Percentiles rank a stretch among this genome's conserved stretches.
Evolutionary conservation across 2,113 vertebrate genomes (phyloP).

Genomic region (Microcebus murinus): DNA sequence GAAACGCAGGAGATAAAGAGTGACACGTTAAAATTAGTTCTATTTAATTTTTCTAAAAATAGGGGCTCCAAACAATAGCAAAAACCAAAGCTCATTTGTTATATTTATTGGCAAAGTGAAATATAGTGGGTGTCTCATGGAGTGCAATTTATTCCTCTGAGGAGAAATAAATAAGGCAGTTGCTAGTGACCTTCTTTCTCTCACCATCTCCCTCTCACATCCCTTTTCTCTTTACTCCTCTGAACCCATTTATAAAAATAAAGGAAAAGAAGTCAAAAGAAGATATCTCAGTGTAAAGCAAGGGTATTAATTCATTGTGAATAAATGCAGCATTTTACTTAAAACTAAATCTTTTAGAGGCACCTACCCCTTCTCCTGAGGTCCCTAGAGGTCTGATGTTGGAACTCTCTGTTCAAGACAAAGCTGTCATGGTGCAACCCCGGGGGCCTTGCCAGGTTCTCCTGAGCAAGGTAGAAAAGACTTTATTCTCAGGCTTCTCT

Average conservation of each 20-base stretch:
- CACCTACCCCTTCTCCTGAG: fast-evolving
- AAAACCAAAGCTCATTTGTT: neutral
- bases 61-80: neutral
- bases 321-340: neutral
- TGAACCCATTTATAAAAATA: neutral
- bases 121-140: neutral
- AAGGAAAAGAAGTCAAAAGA: neutral
- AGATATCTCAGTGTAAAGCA: neutral
- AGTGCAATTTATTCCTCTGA: neutral
- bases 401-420: neutral
- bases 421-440: fast-evolving
- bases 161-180: neutral
- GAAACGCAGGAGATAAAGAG: neutral
- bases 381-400: fast-evolving
- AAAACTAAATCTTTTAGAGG: too few species aligned
- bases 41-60: neutral
- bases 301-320: neutral
- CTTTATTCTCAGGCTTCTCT: fast-evolving
- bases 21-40: constrained; percentile 14
- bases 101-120: constrained; percentile 44
- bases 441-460: fast-evolving
- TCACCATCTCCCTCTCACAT: neutral
- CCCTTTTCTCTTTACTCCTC: neutral
- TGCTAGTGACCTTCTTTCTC: neutral
- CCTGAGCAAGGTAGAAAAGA: fast-evolving